Base-by-base conservation (phyloP, 2,797 vertebrate genomes). In the Buphagus erythrorhynchus region DNA sequence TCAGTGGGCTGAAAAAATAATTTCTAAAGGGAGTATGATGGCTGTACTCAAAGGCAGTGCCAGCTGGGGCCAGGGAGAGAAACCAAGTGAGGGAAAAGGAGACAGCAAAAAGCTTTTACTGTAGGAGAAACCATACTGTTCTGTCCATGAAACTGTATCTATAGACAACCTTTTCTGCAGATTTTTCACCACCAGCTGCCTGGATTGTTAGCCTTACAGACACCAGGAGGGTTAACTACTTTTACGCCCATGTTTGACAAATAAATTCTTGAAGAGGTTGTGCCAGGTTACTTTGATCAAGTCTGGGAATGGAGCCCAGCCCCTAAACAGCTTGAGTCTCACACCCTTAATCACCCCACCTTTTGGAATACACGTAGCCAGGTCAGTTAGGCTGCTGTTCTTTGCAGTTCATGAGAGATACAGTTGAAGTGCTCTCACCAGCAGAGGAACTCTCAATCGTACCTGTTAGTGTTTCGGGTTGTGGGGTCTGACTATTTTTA, bases 1-100 rank as follows among this genome's bases (percentile, higher is more conserved):
- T 94, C 95, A 93, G 62, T 65, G 75, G 89, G 35, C 91, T 82
- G 91, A 80, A 93, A 88, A 93, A 66, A 86, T 68, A 40, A 80
- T 94, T 77, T 90, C 75, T 62, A 40, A 81, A 85, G 78, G 66
- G 71, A 89, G 49, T 78, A n/a, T 93, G 80, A 91, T 91, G 78
- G 46, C 61, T 81, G 68, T 58, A 52, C 62, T 93, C n/a, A 80
- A 58, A 95, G 58, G 49, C 75, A 74, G 45, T 89, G 83, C 83
- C 92, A 97, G 43, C 83, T 97, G 86, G 48, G 69, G 42, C 73
- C 76, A 59, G 88, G 66, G 21, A 67, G 62, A 90, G 65, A 72
- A 90, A 68, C 22, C 0, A 1, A 81, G 26, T 46, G 55, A 89
- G 42, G 17, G 42, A 51, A 82, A 77, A 73, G 31, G 9, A 92